Percentiles rank a stretch among this genome's conserved stretches.
These are phyloP conservation scores for Rhagophthalmus giganteus DNA, from an alignment of 2,888 invertebrate species.

Conservation along the genomic window DNA sequence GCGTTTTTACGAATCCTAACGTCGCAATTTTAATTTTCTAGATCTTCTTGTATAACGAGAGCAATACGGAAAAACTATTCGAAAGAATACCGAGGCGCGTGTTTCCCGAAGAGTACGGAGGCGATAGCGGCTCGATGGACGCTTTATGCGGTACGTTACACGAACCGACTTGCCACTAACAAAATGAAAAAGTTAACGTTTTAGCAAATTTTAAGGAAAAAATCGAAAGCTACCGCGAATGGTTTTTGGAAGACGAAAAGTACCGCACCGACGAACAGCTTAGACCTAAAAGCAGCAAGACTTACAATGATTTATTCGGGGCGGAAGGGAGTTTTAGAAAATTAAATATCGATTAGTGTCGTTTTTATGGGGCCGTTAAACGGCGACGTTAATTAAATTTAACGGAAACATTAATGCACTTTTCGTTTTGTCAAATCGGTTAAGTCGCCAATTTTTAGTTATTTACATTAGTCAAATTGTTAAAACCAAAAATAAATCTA, in stretches of 20 bases:
- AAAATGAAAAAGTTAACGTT: conserved; percentile 13
- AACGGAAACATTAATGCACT: too few relatives aligned
- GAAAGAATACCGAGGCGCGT: background rate
- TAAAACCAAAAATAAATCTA: too few relatives aligned
- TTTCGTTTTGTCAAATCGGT: too few relatives aligned
- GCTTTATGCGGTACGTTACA: background rate
- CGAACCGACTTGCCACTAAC: background rate
- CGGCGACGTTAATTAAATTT: too few relatives aligned
- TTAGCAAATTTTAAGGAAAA: conserved; percentile 59
- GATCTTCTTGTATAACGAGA: background rate
- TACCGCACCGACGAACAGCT: conserved; percentile 56
- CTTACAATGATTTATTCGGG: background rate
- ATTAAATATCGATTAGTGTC: background rate
- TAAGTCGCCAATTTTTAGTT: too few relatives aligned
- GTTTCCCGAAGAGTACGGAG: background rate
- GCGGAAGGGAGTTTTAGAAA: background rate
- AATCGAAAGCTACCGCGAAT: conserved; percentile 57
- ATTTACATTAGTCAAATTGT: too few relatives aligned
- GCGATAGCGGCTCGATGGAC: background rate
- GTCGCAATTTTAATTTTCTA: too few relatives aligned
- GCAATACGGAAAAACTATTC: background rate
- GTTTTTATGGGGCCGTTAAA: too few relatives aligned
- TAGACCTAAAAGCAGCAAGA: background rate
- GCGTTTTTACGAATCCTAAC: too few relatives aligned
- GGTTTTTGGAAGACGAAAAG: conserved; percentile 58